Percentiles rank a stretch among this genome's conserved stretches.
Evolutionary conservation across 2,113 vertebrate species (phyloP).

Genomic region (Hypanus sabinus): DNA sequence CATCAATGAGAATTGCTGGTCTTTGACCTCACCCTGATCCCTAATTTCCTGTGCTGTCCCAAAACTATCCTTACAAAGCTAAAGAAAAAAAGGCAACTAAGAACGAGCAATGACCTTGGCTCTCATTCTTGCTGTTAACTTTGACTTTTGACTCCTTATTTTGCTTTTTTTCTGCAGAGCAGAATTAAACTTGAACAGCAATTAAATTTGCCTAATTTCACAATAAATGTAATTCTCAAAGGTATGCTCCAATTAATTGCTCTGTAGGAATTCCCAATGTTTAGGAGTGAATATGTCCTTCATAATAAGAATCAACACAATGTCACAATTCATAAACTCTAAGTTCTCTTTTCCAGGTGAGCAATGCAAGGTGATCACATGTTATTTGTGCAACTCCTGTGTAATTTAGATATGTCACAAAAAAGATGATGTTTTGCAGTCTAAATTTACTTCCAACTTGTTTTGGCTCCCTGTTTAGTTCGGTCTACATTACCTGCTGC

Average conservation of each 20-base stretch:
- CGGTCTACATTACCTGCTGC: not conserved
- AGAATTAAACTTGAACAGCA: not conserved
- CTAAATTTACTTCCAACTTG: not conserved
- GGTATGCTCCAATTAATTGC: not conserved
- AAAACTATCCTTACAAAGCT: too few relatives aligned
- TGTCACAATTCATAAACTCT: not conserved
- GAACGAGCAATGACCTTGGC: too few relatives aligned
- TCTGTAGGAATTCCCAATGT: not conserved
- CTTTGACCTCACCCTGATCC: too few relatives aligned
- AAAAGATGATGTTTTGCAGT: not conserved
- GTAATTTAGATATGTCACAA: not conserved
- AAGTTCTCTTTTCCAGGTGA: not conserved
- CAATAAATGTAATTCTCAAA: not conserved
- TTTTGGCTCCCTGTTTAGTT: not conserved
- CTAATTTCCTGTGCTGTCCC: too few relatives aligned
- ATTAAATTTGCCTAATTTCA: not conserved
- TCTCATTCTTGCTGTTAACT: not conserved
- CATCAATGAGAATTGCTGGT: too few relatives aligned
- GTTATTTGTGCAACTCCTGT: constrained; percentile 8
- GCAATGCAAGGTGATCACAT: not conserved
- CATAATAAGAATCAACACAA: not conserved
- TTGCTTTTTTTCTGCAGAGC: not conserved
- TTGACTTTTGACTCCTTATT: not conserved
- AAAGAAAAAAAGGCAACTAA: too few relatives aligned
- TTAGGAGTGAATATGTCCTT: not conserved